Base-by-base conservation (phyloP, 2,797 vertebrate genomes). In the Siniperca scherzeri region DNA sequence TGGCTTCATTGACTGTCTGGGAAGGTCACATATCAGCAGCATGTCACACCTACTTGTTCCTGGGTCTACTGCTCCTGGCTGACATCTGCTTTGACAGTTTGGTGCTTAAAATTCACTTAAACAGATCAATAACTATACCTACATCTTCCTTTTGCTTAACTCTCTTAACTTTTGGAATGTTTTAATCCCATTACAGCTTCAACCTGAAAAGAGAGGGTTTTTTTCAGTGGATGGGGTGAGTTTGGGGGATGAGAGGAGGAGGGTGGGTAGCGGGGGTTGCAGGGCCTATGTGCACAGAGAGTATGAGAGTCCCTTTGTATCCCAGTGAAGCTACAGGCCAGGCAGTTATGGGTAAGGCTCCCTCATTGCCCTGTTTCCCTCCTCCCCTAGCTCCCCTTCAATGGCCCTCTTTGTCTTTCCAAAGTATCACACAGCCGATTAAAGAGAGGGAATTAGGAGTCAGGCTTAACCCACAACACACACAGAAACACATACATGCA, bases 341-440 rank as follows among this genome's bases (percentile, higher is more conserved):
- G 87, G 78, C 89, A 89, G 93, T 93, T 94, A 89, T 90, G 91
- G 91, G 89, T 88, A 88, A 85, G 83, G 80, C 83, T 87, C 90
- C 84, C 88, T 84, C 80, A 59, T 75, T 84, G 82, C 84, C 78
- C 85, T 55, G 48, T 33, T 72, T 65, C 84, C 80, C 85, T 80
- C 86, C 87, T 46, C 74, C 81, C 77, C 57, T 21, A 52, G 60
- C 84, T 85, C 82, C 78, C 89, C 74, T 90, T 96, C 93, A 96
- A 96, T 95, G 92, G 93, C 78, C 85, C 81, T 91, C 95, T 96
- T 96, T 96, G 96, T 96, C 91, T 93, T 91, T 89, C 71, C 86
- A 93, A 94, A 95, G 94, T 95, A 96, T 96, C 95, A 95, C 93
- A 94, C 95, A 94, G 94, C 93, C 89, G 94, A 96, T 96, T 96